phyloP scores from a whole-genome alignment of 2,113 vertebrate genomes.

The Glaucidium brasilianum region DNA sequence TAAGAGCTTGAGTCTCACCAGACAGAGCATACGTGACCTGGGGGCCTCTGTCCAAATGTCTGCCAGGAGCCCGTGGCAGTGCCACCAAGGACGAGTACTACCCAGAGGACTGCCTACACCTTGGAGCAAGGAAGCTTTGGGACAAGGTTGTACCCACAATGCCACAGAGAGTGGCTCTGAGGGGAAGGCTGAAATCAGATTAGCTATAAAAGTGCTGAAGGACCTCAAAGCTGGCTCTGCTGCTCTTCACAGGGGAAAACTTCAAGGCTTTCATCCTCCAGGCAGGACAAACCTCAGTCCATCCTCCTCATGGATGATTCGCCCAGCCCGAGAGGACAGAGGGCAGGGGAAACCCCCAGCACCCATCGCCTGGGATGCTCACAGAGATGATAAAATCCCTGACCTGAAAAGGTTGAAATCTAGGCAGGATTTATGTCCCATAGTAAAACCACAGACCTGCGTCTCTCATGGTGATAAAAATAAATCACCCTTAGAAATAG shows the following conservation, averaged over 20 bases:
- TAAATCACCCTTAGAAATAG: slow-evolving; percentile 64
- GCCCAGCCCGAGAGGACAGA: not conserved
- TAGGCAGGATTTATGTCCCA: slow-evolving; percentile 19
- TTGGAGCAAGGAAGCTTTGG: not conserved
- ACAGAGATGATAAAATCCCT: slow-evolving; percentile 38
- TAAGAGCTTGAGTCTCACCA: not conserved
- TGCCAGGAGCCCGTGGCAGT: not conserved
- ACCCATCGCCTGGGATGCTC: not conserved
- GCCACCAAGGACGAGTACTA: not conserved
- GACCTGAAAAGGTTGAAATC: slow-evolving; percentile 45
- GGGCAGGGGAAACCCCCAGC: not conserved
- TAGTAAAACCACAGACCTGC: slow-evolving; percentile 18
- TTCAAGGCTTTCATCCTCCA: not conserved
- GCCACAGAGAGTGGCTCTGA: not conserved
- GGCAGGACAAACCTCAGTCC: not conserved
- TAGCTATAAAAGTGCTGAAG: not conserved
- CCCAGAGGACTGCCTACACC: not conserved
- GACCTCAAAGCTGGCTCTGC: not conserved
- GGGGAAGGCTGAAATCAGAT: not conserved
- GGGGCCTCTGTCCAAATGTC: not conserved
- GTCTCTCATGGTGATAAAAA: slow-evolving; percentile 44
- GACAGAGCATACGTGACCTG: fast-evolving
- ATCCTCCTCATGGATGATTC: not conserved
- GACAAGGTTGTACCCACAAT: not conserved
- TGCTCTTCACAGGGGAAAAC: not conserved